Base-by-base conservation (phyloP, 2,797 vertebrate species). In the Furcifer pardalis region DNA sequence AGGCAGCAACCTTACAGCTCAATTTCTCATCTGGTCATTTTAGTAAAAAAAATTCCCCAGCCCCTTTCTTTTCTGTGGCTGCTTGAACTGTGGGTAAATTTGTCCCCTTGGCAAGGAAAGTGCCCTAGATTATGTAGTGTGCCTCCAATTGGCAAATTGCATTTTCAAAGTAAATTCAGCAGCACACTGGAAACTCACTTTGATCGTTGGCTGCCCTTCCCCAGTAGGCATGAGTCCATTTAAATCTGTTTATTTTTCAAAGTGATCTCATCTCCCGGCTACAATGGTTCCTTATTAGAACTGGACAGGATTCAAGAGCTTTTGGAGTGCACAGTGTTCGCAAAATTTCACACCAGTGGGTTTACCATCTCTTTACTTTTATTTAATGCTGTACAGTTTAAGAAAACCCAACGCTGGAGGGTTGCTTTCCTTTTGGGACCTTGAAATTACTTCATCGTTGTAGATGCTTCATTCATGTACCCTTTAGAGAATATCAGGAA, bases 21-120 rank as follows among this genome's bases (percentile, higher is more conserved):
- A 86, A 52, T 79, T 88, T 93, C 81, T 84, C 79, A 87, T 66
- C 80, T 74, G 77, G 74, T 82, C 87, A 83, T 89, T 52, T 86
- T 78, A 84, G 83, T 84, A 88, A 90, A 90, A 86, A 78, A 90
- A 86, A 78, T 68, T 91, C 9, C 89, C 84, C 87, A 90, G 78
- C 86, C 4, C 10, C 76, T 71, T 77, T 86, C 32, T 42, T 56
- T 59, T 79, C 79, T 65, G 71, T 0, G 0, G 72, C 60, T 23
- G 23, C 78, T 80, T n/a, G 5, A 84, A 73, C 84, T 84, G 88
- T 0, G 35, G 30, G 0, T 69, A 87, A 89, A 92, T 81, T 23
- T 85, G 37, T 42, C 12, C 73, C 83, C 81, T 83, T 35, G 79
- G 65, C 72, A 74, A 76, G 91, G 56, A 0, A 0, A 78, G 81